phyloP scores from a whole-genome alignment of 2,113 vertebrate genomes.

The Phoxinus phoxinus region DNA sequence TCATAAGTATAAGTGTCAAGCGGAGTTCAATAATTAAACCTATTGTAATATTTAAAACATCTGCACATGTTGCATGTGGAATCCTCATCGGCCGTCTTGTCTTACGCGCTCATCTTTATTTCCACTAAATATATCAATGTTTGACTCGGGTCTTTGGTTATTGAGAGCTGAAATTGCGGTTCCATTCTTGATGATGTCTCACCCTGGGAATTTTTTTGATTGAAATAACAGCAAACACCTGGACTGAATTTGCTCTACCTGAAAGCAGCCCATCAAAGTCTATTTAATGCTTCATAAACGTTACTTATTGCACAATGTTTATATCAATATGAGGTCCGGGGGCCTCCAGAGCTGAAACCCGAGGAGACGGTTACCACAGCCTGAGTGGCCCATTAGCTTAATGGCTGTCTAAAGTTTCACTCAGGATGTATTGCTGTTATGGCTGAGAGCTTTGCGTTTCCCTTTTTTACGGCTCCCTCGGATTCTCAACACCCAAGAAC shows the following conservation, averaged over 20 bases:
- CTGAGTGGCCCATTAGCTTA: constrained; percentile 81
- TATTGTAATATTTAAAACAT: constrained; percentile 27
- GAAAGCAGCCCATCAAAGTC: constrained; percentile 65
- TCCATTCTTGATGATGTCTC: constrained; percentile 36
- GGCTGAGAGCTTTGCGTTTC: constrained; percentile 75
- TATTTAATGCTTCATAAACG: constrained; percentile 69
- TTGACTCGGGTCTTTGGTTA: not conserved
- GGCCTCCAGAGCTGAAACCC: constrained; percentile 56
- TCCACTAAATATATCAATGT: not conserved
- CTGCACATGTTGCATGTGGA: constrained; percentile 18
- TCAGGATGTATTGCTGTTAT: constrained; percentile 76
- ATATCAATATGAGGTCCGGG: constrained; percentile 67
- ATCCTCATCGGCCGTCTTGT: constrained; percentile 1
- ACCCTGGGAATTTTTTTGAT: constrained; percentile 12
- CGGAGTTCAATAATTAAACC: constrained; percentile 18
- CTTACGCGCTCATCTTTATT: not conserved
- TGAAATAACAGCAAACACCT: constrained; percentile 64
- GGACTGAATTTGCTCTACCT: constrained; percentile 67
- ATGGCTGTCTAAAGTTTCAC: constrained; percentile 81
- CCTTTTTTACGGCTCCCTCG: constrained; percentile 76
- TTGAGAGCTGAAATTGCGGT: not conserved
- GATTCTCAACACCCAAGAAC: constrained; percentile 75
- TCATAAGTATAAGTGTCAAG: constrained; percentile 13
- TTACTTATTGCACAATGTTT: constrained; percentile 72
- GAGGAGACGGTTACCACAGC: constrained; percentile 54